Conservation (phyloP, 35 echinoderm and acorn worm species). For the Heliocidaris erythrogramma region DNA sequence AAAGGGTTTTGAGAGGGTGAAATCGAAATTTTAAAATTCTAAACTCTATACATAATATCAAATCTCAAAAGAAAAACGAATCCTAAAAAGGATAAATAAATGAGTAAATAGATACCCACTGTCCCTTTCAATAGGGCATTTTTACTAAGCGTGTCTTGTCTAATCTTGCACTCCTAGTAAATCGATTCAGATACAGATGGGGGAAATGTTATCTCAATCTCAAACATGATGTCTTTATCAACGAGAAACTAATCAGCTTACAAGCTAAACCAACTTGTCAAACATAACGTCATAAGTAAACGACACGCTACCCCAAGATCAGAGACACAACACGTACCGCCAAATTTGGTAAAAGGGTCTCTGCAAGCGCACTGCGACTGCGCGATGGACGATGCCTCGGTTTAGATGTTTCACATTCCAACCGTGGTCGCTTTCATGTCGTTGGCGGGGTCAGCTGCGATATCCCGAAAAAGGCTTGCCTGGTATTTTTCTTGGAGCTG, state of each 20-base stretch:
- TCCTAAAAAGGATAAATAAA: no score
- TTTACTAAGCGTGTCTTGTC: background rate
- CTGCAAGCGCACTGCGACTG: background rate
- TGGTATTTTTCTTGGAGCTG: background rate
- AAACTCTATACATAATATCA: no score
- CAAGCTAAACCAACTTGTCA: background rate
- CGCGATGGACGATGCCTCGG: background rate
- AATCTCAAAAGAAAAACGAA: no score
- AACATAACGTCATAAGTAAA: conserved; percentile 5
- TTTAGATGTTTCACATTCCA: conserved; percentile 4
- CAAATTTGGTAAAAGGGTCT: background rate
- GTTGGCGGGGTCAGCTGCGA: background rate
- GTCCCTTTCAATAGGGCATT: background rate
- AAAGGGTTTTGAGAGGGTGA: no score
- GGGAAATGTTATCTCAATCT: background rate
- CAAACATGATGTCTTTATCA: background rate
- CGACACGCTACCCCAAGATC: background rate
- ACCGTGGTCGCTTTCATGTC: background rate
- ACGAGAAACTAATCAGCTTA: background rate
- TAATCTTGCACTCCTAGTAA: background rate
- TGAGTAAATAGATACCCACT: no score
- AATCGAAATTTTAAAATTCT: no score
- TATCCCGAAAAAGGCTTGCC: background rate
- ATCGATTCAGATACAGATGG: background rate
- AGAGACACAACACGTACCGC: conserved; percentile 7